Evolutionary conservation across 2,888 invertebrate species (phyloP), one percentile per base, ranked within the genome.

Genomic region (Tenthredo distinguenda): DNA sequence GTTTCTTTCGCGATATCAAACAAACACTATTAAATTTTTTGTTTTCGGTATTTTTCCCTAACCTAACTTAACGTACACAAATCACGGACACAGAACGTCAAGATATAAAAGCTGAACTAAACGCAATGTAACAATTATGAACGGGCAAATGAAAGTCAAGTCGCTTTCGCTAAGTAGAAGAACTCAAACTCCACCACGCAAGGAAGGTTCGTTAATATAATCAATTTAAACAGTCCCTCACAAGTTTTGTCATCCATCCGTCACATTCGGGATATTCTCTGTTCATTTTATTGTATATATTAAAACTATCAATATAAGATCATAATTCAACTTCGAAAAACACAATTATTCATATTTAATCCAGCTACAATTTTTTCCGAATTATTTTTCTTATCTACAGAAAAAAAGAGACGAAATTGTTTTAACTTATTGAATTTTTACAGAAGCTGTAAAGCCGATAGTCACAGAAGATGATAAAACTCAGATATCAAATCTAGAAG

Each of bases 191-290:
- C 62, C 81, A 40, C 58, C 58, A 21, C 15, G 26, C 2, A 62
- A 58, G n/a, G 81, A 81, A 81, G 81, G 81, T 81, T 40, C 15
- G 62, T 81, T 26, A 18, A 81, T 7, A 18, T 77, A 55, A 15
- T n/a, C n/a, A 3, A 1, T 43, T 43, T 18, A 34, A 43, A 74
- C 9, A 43, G 12, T 43, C 2, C 12, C 18, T n/a, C 10, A 50
- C 4, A 50, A 55, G 77, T 77, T 77, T 31, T 76, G 50, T 18
- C 26, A 18, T 40, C 15, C 37, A 3, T 21, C 18, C 6, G 40
- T 72, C 0, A 3, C 21, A 2, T 40, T 9, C 9, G 2, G 21
- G 21, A 21, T 58, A 58, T 26, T 21, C 10, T 62, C 9, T 18
- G 6, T 26, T 62, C 2, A 12, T 62, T 62, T 26, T 3, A 12